Evolutionary conservation across 2,888 invertebrate species (phyloP), one percentile per base, ranked within the genome.

Genomic region (Germaria angustata): DNA sequence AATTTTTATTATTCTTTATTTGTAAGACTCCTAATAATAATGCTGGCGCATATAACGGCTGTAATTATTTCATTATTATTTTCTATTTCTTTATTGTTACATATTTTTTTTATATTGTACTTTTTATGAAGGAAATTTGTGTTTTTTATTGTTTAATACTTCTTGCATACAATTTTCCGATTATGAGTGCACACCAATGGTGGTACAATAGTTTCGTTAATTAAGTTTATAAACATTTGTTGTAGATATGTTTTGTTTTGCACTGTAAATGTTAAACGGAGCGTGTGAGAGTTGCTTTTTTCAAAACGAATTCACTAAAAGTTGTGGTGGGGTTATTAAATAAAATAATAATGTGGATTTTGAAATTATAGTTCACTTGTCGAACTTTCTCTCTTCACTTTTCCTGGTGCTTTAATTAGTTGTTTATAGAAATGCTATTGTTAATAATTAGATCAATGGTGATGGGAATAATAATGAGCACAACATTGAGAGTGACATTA

Each of bases 61-160:
- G 6, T 6, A 28, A 3, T 28, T 28, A 28, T 6, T 28, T 28
- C 28, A 5, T 28, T 28, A 28, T 28, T 28, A 13, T 44, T 53
- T 68, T 53, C 15, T 8, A 24, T 68, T 15, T 28, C n/a, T 36
- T 39, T 51, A 39, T 68, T 11, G 22, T 20, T 53, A n/a, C 13
- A 41, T n/a, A 59, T 15, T 28, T 28, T 28, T 28, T 28, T 28
- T 28, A 28, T n/a, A n/a, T n/a, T n/a, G n/a, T n/a, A n/a, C n/a
- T n/a, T 57, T 61, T 51, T 72, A 59, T 49, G 7, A 57, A 59
- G 77, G 68, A 77, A 69, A 61, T 69, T 69, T 51, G 36, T 55
- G 15, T 51, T 49, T 49, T 61, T 51, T 39, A 6, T 55, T 34
- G 15, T 63, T 44, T 32, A 20, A 32, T 32, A 2, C 44, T 32